Evolutionary conservation across 2,888 invertebrate species (phyloP), one percentile per base, ranked within the genome.

Genomic region (Brachypalpus laphriformis): DNA sequence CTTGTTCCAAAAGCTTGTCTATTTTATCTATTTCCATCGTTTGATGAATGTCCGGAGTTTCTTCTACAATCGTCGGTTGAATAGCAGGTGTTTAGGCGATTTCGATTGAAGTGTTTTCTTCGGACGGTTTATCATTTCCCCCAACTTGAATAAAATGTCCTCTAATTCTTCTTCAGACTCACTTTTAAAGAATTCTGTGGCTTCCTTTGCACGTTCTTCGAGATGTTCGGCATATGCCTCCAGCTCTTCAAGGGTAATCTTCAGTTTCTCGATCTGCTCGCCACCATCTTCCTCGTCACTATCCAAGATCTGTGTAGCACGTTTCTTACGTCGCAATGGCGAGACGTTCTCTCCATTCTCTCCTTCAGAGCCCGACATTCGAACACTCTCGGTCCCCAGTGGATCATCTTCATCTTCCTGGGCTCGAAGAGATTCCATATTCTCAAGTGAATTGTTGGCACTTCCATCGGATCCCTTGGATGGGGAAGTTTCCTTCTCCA

Each of bases 171-270:
- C 87, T 65, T 89, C 89, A 0, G 90, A 88, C 80, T 95, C 95
- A 87, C 96, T 96, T 92, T 96, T 95, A 88, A 95, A 97, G 89
- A 97, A 94, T 88, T 94, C 93, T 88, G 95, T 94, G 65, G 96
- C 94, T 91, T 96, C 95, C 90, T 95, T 95, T 88, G 95, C 95
- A 66, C 96, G 94, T 89, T 95, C 94, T 89, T 96, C 94, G 87
- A 96, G 92, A 68, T 94, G 93, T 91, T 94, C 93, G 0, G 93
- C 94, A 91, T 95, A 94, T 88, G 94, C 92, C 87, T 93, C 93
- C 18, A 96, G 90, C 88, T 95, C 94, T 72, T 95, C 94, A 59
- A 92, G 92, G 86, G 94, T 94, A 94, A 96, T 95, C 91, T 95
- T 96, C 9, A 95, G 93, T 63, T 76, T 89, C 86, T 18, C 34